A percentile compares a stretch with the other conserved stretches of the same genome.
Evolutionary conservation across 2,888 invertebrate genomes (phyloP).

Genomic region (Aporophyla lueneburgensis): DNA sequence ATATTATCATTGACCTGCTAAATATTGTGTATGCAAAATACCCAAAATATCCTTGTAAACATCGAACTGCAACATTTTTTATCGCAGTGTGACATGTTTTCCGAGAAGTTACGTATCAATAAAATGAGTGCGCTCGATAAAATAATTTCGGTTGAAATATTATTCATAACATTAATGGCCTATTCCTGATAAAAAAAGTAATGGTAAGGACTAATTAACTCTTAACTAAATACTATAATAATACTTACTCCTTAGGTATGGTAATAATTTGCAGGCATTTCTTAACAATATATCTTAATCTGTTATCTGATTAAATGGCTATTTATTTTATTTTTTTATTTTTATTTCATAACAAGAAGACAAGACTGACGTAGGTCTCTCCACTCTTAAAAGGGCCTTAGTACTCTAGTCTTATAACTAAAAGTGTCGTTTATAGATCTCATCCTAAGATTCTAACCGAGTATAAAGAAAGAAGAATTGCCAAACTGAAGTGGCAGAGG

Average conservation of each 20-base stretch:
- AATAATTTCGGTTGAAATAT: slow-evolving; percentile 4
- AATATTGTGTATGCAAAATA: neutral
- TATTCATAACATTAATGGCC: neutral
- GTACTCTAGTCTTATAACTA: too few species aligned
- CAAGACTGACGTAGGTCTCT: too few species aligned
- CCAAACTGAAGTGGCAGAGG: too few species aligned
- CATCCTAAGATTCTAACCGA: too few species aligned
- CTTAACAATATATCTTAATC: too few species aligned
- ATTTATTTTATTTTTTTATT: too few species aligned
- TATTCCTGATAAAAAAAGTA: neutral
- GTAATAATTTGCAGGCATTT: neutral
- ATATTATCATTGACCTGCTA: neutral
- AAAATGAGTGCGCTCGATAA: slow-evolving; percentile 21
- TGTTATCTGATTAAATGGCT: too few species aligned
- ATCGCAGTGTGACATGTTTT: slow-evolving; percentile 18
- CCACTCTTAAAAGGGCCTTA: too few species aligned
- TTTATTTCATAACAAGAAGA: too few species aligned
- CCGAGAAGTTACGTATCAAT: slow-evolving; percentile 4
- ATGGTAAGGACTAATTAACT: neutral
- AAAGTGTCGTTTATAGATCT: too few species aligned
- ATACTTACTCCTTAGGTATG: neutral
- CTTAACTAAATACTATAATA: neutral
- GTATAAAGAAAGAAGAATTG: too few species aligned
- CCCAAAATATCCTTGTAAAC: neutral
- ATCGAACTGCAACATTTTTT: neutral